Evolutionary conservation across 30 jellyfish, hydroid and myxozoan species (phyloP), one percentile per base, ranked within the genome.

Genomic region (Cassiopea xamachana): DNA sequence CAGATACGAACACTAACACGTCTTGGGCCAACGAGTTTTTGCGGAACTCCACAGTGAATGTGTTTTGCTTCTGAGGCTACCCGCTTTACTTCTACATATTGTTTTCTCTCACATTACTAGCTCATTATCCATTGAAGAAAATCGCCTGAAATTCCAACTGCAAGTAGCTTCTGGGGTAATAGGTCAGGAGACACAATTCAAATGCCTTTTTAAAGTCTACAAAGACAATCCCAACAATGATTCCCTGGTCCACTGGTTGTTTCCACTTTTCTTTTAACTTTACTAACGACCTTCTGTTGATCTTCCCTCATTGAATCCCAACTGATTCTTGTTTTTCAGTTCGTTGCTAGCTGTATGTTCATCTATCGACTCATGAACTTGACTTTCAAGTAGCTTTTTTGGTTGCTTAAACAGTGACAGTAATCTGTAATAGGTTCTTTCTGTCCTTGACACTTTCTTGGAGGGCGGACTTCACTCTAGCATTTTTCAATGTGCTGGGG

Each of bases 201-300:
- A 82, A 89, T 4, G 93, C 93, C 64, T 89, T 89, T 64, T 82
- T 81, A 60, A 82, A 90, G 80, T 90, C 97, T n/a, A 90, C 75
- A 69, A 90, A 73, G n/a, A 84, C 73, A 46, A 75, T 69, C 48
- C 86, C 97, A 17, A 90, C 97, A 82, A 84, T 49, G 80, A 46
- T 73, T 58, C 85, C 85, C 84, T 83, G 59, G 77, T 90, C 94
- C 17, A 90, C 48, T 64, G 88, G 49, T n/a, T 76, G 61, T 73
- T 82, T 61, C 97, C 97, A 55, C 12, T 55, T 55, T 55, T 89
- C 96, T 59, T 92, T 89, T 14, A 89, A 48, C 71, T 60, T n/a
- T 39, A 87, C 48, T 50, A 87, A 15, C 60, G 90, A 78, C 55
- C 83, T 77, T 87, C 90, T 27, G 94, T 87, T 75, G 94, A 87